Evolutionary conservation across 1,140 invertebrate genomes (phyloP), one percentile per base, ranked within the genome.

Genomic region (Drosophila leontia): DNA sequence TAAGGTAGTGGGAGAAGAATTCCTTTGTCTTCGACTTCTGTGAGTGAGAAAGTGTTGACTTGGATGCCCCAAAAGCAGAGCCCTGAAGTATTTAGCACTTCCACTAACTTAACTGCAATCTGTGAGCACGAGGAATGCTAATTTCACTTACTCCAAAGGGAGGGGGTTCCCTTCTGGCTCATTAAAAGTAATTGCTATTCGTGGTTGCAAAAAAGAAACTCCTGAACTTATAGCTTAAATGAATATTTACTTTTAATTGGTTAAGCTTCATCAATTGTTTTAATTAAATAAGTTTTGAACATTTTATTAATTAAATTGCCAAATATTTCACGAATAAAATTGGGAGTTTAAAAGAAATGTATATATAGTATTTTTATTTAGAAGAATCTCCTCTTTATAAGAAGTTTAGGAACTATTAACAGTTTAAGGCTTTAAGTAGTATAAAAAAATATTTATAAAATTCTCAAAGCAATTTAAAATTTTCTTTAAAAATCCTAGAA

Each of bases 31-130:
- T 51, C 2, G 15, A 12, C 48, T 76, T 45, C 55, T 59, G 62
- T 37, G 35, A 77, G 48, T 77, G 75, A 48, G 71, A 77, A 77
- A 75, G 75, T 77, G 75, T 75, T 77, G 75, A 68, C 51, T 59
- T 67, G 41, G 29, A 34, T 0, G n/a, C 17, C 58, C 58, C 39
- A 32, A 50, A 50, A 17, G 35, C 19, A 39, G 23, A 37, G 34
- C 39, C 45, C 39, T 55, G 39, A 65, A 58, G 44, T 59, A 76
- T 76, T 75, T 75, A 75, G 47, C 69, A 71, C 65, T 70, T 71
- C 23, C 62, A 69, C 65, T 44, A 68, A 69, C 65, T 69, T 65
- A 67, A 69, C 62, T 39, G 41, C 39, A 34, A 53, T 70, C 50
- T 34, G 42, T 17, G 35, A 71, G 45, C 61, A 50, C 42, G 17